Evolutionary conservation across 2,113 vertebrate species (phyloP), one percentile per base, ranked within the genome.

Genomic region (Probosciger aterrimus): DNA sequence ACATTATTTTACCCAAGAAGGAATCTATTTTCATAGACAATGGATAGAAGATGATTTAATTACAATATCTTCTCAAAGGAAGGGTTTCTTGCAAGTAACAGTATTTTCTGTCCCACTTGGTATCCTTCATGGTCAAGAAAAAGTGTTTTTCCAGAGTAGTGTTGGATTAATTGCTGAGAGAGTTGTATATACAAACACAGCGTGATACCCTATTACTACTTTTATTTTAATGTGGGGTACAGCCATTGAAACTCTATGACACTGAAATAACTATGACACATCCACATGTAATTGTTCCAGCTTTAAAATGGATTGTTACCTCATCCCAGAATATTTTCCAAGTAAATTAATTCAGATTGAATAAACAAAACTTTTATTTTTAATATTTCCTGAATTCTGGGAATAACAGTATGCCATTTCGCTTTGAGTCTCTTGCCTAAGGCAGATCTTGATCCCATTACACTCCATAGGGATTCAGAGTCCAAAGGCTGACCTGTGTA

Each of bases 381-480:
- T 83, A 43, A 52, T 46, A 28, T 50, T 75, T 91, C 11, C 44
- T 73, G n/a, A 92, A 49, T 86, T 27, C 8, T 17, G 43, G 37
- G 50, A 81, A 22, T 69, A 55, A 62, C 20, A 59, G 27, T 77
- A 77, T 57, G 39, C 76, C 25, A 1, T 68, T 88, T 88, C 2
- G 14, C 70, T 85, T 81, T 27, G 5, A 84, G 52, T 84, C 52
- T 60, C 30, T 55, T 11, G 3, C 39, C 50, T 74, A 60, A 71
- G 39, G 62, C 64, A 71, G 23, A 35, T 90, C 69, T 88, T 83
- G 64, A n/a, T 64, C 39, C 35, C 37, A 7, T 67, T 83, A 14
- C 10, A 25, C 6, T 75, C 24, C 1, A 0, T 9, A 3, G n/a
- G 24, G 11, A 41, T 25, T 84, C 27, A 37, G 14, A 1, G 1